Evolutionary conservation across 2,113 vertebrate genomes (phyloP).

Genomic region (Lota lota): DNA sequence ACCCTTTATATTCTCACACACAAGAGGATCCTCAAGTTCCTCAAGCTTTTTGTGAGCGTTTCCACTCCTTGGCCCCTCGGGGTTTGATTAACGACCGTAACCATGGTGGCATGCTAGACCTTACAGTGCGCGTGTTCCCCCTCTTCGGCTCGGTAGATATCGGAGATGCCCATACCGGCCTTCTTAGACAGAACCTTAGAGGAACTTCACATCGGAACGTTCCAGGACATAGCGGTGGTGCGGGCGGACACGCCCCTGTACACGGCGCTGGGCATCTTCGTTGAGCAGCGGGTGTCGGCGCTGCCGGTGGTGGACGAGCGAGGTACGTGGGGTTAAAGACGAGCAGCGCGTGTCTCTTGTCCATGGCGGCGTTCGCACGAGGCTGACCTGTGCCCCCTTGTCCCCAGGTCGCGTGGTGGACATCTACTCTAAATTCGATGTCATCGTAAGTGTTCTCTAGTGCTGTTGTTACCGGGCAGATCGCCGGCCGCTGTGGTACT

Average conservation of each 20-base stretch:
- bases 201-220: constrained; percentile 90
- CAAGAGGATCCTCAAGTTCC: constrained; percentile 97
- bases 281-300: constrained; percentile 92
- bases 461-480: no score
- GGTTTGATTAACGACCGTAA: neutral
- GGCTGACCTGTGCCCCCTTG: constrained; percentile 23
- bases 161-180: constrained; percentile 90
- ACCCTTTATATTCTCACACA: constrained; percentile 98
- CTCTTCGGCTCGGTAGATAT: constrained; percentile 75
- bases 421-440: constrained; percentile 97
- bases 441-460: constrained; percentile 84
- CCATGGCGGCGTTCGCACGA: no score
- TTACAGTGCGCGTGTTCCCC: neutral
- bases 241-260: constrained; percentile 88
- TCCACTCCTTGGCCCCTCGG: neutral
- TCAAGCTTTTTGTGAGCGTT: constrained; percentile 94
- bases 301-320: constrained; percentile 93
- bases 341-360: constrained; percentile 3
- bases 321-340: constrained; percentile 65
- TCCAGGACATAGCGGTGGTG: constrained; percentile 89
- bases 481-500: no score
- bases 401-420: constrained; percentile 88
- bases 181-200: constrained; percentile 86
- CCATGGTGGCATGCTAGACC: neutral
- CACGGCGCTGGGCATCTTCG: constrained; percentile 93